These are phyloP conservation scores for Drymonia ruficornis DNA, from an alignment of 2,888 invertebrate genomes.

Conservation along the genomic window DNA sequence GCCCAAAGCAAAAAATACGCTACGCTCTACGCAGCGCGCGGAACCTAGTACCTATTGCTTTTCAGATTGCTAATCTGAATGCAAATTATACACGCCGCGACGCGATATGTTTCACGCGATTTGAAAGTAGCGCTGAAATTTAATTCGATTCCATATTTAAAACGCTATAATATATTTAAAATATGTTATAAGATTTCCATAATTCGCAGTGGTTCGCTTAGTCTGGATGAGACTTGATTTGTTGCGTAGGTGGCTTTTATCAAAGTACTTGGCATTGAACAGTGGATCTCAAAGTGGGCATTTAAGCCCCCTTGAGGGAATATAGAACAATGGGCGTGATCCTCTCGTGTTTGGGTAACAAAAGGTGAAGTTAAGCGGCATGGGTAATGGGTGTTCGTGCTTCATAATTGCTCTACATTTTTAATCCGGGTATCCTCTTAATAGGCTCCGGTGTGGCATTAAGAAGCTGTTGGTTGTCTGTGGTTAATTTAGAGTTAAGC, in stretches of 20 bases:
- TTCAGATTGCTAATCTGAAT: too few species aligned
- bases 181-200: too few species aligned
- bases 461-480: neutral
- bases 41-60: too few species aligned
- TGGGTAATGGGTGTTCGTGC: neutral
- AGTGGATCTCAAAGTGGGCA: neutral
- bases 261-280: neutral
- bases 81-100: too few species aligned
- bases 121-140: too few species aligned
- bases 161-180: too few species aligned
- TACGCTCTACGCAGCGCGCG: too few species aligned
- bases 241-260: constrained; percentile 3
- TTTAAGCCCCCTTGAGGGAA: neutral
- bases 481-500: too few species aligned
- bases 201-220: neutral
- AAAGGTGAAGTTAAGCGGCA: neutral
- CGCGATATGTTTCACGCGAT: too few species aligned
- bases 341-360: constrained; percentile 1
- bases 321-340: neutral
- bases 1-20: too few species aligned
- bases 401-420: neutral
- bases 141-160: too few species aligned
- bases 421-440: neutral
- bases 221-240: neutral
- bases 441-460: neutral